phyloP scores from a whole-genome alignment of 2,797 vertebrate genomes.

The Chelonia mydas region DNA sequence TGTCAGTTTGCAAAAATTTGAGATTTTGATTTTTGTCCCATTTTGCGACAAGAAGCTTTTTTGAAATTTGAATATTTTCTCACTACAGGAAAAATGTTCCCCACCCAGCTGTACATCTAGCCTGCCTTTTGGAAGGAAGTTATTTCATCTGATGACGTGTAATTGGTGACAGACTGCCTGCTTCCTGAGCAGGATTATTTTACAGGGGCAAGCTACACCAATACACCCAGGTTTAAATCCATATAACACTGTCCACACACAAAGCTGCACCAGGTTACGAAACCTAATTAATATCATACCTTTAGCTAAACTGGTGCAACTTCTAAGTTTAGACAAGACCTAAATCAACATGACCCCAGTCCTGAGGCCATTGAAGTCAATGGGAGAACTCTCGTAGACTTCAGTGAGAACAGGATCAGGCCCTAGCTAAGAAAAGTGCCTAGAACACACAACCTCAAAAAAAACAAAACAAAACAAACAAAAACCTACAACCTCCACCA shows the following conservation, averaged over 20 bases:
- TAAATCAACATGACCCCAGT: neutral
- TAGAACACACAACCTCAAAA: no score
- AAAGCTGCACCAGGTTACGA: neutral
- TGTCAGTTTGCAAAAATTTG: slow-evolving; percentile 32
- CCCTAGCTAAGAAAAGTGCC: neutral
- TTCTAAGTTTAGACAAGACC: neutral
- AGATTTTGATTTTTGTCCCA: neutral
- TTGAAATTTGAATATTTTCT: slow-evolving; percentile 18
- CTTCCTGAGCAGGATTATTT: neutral
- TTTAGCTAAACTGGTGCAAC: neutral
- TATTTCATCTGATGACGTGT: neutral
- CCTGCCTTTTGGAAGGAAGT: neutral
- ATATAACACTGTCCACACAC: neutral
- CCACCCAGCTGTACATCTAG: neutral
- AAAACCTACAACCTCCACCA: neutral
- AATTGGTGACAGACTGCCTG: neutral
- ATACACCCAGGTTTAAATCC: neutral
- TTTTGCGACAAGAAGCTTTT: neutral
- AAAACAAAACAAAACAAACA: neutral
- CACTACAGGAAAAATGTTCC: accelerated
- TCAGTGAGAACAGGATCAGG: neutral
- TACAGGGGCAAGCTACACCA: neutral
- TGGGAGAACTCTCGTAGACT: neutral
- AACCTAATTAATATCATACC: neutral
- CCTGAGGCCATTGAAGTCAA: neutral